Evolutionary conservation across 1,140 invertebrate species (phyloP).

Genomic region (Drosophila serrata): DNA sequence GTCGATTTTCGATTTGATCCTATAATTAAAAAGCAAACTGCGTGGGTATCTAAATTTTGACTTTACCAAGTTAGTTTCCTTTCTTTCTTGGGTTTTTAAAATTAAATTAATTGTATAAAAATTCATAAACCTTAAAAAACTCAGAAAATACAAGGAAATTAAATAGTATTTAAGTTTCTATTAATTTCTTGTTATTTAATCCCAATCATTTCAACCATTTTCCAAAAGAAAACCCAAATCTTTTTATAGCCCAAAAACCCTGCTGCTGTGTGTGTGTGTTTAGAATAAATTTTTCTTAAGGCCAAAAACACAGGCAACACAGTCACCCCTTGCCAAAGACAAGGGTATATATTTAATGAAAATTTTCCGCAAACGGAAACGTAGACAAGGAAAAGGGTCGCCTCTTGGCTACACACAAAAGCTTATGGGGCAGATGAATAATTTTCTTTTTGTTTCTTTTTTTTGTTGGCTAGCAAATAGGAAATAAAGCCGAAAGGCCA

Average conservation of each 20-base stretch:
- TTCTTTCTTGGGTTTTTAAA: too few species aligned
- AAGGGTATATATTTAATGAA: slow-evolving; percentile 45
- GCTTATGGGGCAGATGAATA: slow-evolving; percentile 30
- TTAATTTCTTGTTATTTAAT: not conserved
- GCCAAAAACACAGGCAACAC: not conserved
- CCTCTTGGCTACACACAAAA: not conserved
- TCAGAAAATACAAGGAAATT: too few species aligned
- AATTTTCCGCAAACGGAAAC: slow-evolving; percentile 40
- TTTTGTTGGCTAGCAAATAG: slow-evolving; percentile 31
- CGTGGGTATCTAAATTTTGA: too few species aligned
- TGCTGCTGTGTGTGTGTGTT: slow-evolving; percentile 14
- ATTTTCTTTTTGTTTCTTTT: not conserved
- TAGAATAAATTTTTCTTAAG: slow-evolving; percentile 14
- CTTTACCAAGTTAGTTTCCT: too few species aligned
- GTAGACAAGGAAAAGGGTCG: slow-evolving; percentile 29
- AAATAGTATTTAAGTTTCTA: not conserved
- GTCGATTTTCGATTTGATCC: too few species aligned
- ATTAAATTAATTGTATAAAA: too few species aligned
- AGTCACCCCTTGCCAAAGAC: slow-evolving; percentile 15
- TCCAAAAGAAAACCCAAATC: not conserved
- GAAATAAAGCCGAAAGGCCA: slow-evolving; percentile 39
- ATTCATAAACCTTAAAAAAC: too few species aligned
- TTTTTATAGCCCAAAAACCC: not conserved
- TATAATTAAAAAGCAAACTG: too few species aligned
- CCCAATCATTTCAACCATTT: not conserved